Evolutionary conservation across 2,888 invertebrate genomes (phyloP).

Genomic region (Lepidocyrtoides sp.): DNA sequence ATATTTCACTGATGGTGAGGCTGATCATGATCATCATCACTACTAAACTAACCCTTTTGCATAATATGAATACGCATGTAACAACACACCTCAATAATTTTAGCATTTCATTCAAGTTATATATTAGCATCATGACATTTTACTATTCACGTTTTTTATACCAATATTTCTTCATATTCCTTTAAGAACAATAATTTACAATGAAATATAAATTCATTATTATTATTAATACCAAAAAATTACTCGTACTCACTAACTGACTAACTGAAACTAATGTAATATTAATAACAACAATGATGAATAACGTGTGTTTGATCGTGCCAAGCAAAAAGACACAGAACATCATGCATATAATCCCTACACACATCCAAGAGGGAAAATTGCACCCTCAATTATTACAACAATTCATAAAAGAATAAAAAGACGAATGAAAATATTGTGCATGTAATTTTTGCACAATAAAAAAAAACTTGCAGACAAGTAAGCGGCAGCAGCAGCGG

Average conservation of each 20-base stretch:
- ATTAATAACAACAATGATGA: slow-evolving; percentile 3
- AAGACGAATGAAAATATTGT: slow-evolving; percentile 1
- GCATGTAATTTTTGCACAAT: slow-evolving; percentile 16
- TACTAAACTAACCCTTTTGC: too few species aligned
- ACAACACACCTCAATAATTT: too few species aligned
- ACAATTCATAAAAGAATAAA: slow-evolving; percentile 42
- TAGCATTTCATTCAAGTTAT: background rate
- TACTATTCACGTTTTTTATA: background rate
- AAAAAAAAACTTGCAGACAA: slow-evolving; percentile 4
- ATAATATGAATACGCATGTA: too few species aligned
- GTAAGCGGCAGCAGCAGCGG: background rate
- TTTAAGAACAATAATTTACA: background rate
- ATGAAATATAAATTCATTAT: background rate
- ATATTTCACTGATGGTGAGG: too few species aligned
- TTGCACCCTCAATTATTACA: slow-evolving; percentile 45
- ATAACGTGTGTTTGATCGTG: slow-evolving; percentile 16
- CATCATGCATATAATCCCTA: background rate
- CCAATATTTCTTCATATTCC: background rate
- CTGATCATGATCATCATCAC: too few species aligned
- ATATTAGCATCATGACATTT: background rate
- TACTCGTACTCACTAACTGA: background rate
- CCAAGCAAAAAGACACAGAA: background rate
- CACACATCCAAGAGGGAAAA: slow-evolving; percentile 21
- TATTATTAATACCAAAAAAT: background rate
- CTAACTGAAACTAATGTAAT: background rate